Evolutionary conservation across 2,888 invertebrate species (phyloP), one percentile per base, ranked within the genome.

Genomic region (Epirrhoe alternata): DNA sequence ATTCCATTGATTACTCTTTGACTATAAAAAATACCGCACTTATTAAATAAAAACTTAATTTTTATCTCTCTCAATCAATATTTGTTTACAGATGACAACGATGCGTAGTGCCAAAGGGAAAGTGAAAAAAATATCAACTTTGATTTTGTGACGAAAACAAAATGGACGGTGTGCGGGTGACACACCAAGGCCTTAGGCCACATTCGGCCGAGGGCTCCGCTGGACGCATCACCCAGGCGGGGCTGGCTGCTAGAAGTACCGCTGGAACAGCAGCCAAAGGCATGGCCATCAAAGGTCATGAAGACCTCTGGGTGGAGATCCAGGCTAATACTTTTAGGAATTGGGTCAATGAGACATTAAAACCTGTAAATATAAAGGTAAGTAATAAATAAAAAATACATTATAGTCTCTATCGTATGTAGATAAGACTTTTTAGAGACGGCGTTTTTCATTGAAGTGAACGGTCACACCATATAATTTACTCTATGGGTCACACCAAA

Each of bases 321-420:
- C 98, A 98, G 87, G 97, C 98, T 54, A 97, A 98, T 88, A 99
- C 99, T 47, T 99, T 99, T 87, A 95, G 97, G 77, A 99, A 99
- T 90, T 99, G 99, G 99, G 97, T 99, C 80, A 99, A 99, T 89
- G 99, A 99, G 86, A 97, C 97, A 79, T 88, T 98, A 72, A 95
- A 95, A 70, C 96, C 96, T 55, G 94, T 95, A 71, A 95, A 95
- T 75, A 95, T 95, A 86, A 95, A 95, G 94, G 95, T 95, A 42
- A 24, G 24, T 24, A 24, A n/a, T n/a, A n/a, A n/a, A n/a, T n/a
- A n/a, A n/a, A n/a, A n/a, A n/a, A n/a, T n/a, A n/a, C n/a, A n/a
- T n/a, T n/a, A n/a, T n/a, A n/a, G n/a, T n/a, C n/a, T n/a, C n/a
- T n/a, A n/a, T n/a, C n/a, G n/a, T n/a, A n/a, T n/a, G n/a, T n/a